phyloP scores from a whole-genome alignment of 2,113 vertebrate genomes.

The Gymnocephalus cernua region DNA sequence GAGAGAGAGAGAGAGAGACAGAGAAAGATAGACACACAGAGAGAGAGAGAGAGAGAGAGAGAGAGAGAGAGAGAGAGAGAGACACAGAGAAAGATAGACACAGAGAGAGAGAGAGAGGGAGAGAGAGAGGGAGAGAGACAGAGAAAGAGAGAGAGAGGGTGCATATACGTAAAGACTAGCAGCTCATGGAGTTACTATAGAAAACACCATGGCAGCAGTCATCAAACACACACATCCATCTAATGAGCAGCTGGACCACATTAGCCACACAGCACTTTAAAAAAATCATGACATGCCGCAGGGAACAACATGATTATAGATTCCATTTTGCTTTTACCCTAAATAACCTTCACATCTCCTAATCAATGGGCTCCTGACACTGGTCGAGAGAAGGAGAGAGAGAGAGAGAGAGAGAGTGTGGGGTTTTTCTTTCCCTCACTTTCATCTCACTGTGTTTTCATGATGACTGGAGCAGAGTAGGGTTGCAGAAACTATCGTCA shows the following conservation, averaged over 20 bases:
- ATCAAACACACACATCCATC: slow-evolving; percentile 3
- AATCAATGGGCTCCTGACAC: slow-evolving; percentile 40
- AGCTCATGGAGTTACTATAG: neutral
- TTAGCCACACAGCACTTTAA: slow-evolving; percentile 28
- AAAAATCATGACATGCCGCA: slow-evolving; percentile 46
- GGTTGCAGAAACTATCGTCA: slow-evolving; percentile 48
- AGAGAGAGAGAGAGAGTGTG: neutral
- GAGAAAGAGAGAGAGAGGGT: slow-evolving; percentile 16
- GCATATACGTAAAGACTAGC: slow-evolving; percentile 8
- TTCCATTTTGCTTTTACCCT: slow-evolving; percentile 43
- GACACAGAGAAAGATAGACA: slow-evolving; percentile 2
- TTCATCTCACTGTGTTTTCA: slow-evolving; percentile 41
- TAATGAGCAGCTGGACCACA: slow-evolving; percentile 39
- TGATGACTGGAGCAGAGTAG: neutral
- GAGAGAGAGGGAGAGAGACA: slow-evolving; percentile 16
- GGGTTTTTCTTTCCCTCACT: slow-evolving; percentile 24
- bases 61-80: slow-evolving; percentile 19
- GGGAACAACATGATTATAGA: slow-evolving; percentile 52
- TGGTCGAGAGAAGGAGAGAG: neutral
- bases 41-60: too few relatives aligned
- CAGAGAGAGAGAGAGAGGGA: slow-evolving; percentile 11
- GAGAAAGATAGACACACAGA: slow-evolving; percentile 1
- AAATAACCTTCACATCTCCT: slow-evolving; percentile 52
- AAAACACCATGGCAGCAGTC: slow-evolving; percentile 21
- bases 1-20: slow-evolving; percentile 15